A percentile compares a stretch with the other conserved stretches of the same genome.
Evolutionary conservation across 2,888 invertebrate species (phyloP).

Genomic region (Nowickia ferox): DNA sequence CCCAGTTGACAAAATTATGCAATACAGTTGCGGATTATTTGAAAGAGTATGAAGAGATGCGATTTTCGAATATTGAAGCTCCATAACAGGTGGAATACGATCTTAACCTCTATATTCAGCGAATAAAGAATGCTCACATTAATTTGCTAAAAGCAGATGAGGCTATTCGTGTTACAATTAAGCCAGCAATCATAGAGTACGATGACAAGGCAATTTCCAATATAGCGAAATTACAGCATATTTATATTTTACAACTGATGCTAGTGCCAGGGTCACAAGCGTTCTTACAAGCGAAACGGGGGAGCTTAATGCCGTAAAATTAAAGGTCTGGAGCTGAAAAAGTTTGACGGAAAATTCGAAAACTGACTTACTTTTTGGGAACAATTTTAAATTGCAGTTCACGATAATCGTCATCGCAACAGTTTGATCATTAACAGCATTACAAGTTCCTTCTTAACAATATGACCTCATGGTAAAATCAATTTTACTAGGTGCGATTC

Average conservation of each 20-base stretch:
- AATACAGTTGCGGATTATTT: too few relatives aligned
- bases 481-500: constrained; percentile 53
- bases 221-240: constrained; percentile 45
- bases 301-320: constrained; percentile 37
- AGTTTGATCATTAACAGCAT: constrained; percentile 61
- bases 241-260: constrained; percentile 20
- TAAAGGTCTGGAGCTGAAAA: constrained; percentile 59
- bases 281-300: not conserved
- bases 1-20: too few relatives aligned
- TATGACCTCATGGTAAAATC: constrained; percentile 66
- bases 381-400: constrained; percentile 62
- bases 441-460: constrained; percentile 45
- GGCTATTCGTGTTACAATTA: constrained; percentile 33
- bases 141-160: constrained; percentile 60
- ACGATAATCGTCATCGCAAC: constrained; percentile 59
- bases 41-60: too few relatives aligned
- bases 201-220: constrained; percentile 47
- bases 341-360: constrained; percentile 64
- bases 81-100: too few relatives aligned
- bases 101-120: constrained; percentile 13
- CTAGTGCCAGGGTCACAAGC: not conserved
- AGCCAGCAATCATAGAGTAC: constrained; percentile 46
- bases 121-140: constrained; percentile 42
- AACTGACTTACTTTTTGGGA: constrained; percentile 69
- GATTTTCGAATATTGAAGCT: too few relatives aligned